Base-by-base conservation (phyloP, 2,797 vertebrate genomes). In the Lutra lutra region DNA sequence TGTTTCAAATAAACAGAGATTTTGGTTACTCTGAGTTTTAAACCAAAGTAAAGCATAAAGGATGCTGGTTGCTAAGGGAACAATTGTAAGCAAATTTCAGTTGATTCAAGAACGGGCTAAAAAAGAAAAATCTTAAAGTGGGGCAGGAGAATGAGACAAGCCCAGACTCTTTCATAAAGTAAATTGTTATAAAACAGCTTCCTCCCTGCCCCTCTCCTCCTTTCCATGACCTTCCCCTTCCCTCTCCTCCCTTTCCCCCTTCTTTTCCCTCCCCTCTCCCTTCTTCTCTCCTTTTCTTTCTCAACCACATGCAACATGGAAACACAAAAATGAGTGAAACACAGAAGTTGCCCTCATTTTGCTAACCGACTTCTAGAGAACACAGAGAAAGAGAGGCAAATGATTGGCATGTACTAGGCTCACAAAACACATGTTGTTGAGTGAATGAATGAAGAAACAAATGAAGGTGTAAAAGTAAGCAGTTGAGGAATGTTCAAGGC, bases 61-160 rank as follows among this genome's bases (percentile, higher is more conserved):
- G 88, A 86, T 97, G 83, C 75, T 94, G 94, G 92, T 97, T 97
- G 91, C 91, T 89, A 95, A 89, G 96, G 95, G 77, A 95, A 97
- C 70, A 32, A 58, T 54, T 77, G 88, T 89, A 93, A 96, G 64
- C 92, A 94, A 89, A 95, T 97, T 96, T 93, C 64, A 87, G 27
- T 86, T 87, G 86, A 79, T 58, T 96, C 35, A 77, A 94, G 92
- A 95, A 92, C 35, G 20, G 23, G 90, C 60, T 80, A n/a, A 56
- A 62, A 38, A 43, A 86, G 48, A 72, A 91, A 77, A 78, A 78
- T 70, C 23, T 58, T 68, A 20, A 89, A 79, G 20, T 21, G 32
- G 58, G 83, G 60, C 72, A 66, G 84, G n/a, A 87, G 64, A 86
- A 40, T 18, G 60, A 91, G 60, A 72, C 25, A 38, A 13, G 75